Evolutionary conservation across 2,113 vertebrate genomes (phyloP).

Genomic region (Myrmophylax atrothorax): DNA sequence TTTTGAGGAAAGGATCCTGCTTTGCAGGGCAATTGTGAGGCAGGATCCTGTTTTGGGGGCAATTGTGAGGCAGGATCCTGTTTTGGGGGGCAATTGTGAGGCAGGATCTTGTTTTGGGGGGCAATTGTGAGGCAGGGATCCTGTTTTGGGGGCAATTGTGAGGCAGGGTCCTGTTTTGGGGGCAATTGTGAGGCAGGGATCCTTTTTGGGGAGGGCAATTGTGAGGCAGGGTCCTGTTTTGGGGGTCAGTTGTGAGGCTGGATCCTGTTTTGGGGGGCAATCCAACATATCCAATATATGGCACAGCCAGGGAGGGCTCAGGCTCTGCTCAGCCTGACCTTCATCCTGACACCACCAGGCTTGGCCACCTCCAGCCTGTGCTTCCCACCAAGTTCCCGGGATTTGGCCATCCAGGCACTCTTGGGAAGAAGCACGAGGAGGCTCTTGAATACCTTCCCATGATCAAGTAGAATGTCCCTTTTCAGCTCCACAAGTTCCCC

Average conservation of each 20-base stretch:
- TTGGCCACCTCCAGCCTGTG: not conserved
- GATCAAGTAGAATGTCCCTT: not conserved
- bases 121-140: too few relatives aligned
- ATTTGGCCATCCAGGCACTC: rapidly evolving
- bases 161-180: not conserved
- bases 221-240: not conserved
- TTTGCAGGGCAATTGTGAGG: not conserved
- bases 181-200: too few relatives aligned
- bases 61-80: too few relatives aligned
- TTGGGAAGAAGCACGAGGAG: not conserved
- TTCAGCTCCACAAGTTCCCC: not conserved
- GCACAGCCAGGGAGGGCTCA: not conserved
- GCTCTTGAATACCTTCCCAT: not conserved
- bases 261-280: not conserved
- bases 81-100: too few relatives aligned
- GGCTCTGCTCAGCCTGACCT: not conserved
- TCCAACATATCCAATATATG: not conserved
- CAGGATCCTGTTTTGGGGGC: too few relatives aligned
- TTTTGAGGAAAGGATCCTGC: too few relatives aligned
- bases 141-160: too few relatives aligned
- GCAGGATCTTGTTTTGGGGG: too few relatives aligned
- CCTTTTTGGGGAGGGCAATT: not conserved
- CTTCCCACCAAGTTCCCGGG: not conserved
- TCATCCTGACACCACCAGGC: not conserved
- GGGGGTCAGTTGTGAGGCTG: too few relatives aligned